These are phyloP conservation scores for Philypnodon macrostomus DNA, from an alignment of 2,797 vertebrate genomes.

Conservation along the genomic window DNA sequence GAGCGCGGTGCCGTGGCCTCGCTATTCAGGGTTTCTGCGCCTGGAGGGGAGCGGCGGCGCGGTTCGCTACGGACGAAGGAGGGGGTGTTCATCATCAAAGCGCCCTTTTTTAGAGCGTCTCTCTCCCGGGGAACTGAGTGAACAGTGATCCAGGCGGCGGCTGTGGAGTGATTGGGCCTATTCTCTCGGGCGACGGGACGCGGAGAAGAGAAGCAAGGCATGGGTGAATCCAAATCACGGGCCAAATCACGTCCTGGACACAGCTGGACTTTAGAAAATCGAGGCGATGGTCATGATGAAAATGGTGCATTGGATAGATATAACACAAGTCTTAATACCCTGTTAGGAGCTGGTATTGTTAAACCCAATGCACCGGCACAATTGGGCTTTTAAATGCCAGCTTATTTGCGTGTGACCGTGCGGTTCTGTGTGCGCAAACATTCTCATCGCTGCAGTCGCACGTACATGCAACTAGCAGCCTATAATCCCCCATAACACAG, in stretches of 20 bases:
- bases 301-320: conserved; percentile 39
- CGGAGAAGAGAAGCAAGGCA: conserved; percentile 63
- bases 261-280: conserved; percentile 16
- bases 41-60: conserved; percentile 60
- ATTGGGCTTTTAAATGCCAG: conserved; percentile 6
- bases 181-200: conserved; percentile 64
- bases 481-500: conserved; percentile 37
- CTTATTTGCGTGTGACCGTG: conserved; percentile 14
- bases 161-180: conserved; percentile 74
- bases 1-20: conserved; percentile 88
- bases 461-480: conserved; percentile 52
- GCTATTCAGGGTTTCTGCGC: conserved; percentile 86
- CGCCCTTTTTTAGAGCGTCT: conserved; percentile 77
- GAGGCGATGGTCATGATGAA: conserved; percentile 35
- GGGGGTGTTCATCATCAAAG: conserved; percentile 89
- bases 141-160: conserved; percentile 62
- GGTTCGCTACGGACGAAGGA: conserved; percentile 53
- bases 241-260: conserved; percentile 59
- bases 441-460: too few relatives aligned
- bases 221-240: conserved; percentile 74
- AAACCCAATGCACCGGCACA: conserved; percentile 7
- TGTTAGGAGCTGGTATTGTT: conserved; percentile 14
- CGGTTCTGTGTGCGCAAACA: conserved; percentile 41
- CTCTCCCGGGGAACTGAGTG: conserved; percentile 69
- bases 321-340: conserved; percentile 57